phyloP scores from a whole-genome alignment of 2,888 invertebrate species.

The Limnephilus auricula region DNA sequence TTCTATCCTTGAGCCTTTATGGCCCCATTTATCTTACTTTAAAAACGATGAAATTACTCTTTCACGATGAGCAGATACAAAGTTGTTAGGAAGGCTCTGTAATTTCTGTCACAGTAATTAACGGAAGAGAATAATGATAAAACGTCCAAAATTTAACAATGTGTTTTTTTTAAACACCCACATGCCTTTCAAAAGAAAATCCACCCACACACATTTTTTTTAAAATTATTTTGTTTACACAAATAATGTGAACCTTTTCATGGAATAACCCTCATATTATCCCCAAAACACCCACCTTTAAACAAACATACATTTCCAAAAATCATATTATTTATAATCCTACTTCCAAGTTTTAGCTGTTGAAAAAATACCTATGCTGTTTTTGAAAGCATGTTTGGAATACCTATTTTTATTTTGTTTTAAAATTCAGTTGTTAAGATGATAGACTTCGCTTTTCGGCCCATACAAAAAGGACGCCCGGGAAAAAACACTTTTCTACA shows the following conservation, averaged over 20 bases:
- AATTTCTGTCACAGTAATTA: slow-evolving; percentile 10
- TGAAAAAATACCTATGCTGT: not conserved
- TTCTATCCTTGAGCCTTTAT: slow-evolving; percentile 8
- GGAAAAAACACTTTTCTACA: too few relatives aligned
- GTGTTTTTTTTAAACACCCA: not conserved
- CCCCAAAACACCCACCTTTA: not conserved
- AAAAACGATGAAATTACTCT: slow-evolving; percentile 26
- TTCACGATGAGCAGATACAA: slow-evolving; percentile 16
- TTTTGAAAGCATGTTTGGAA: too few relatives aligned
- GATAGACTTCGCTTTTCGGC: too few relatives aligned
- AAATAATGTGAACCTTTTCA: not conserved
- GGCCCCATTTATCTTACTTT: slow-evolving; percentile 19
- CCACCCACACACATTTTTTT: not conserved
- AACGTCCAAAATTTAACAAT: not conserved
- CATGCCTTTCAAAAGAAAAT: not conserved
- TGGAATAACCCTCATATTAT: not conserved
- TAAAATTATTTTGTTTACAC: not conserved
- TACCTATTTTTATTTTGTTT: too few relatives aligned
- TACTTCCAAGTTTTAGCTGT: not conserved
- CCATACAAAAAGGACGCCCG: too few relatives aligned
- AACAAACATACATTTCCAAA: not conserved
- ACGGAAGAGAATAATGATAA: not conserved
- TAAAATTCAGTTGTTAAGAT: not conserved
- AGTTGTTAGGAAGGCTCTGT: not conserved
- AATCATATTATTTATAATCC: not conserved